These are phyloP conservation scores for Enteromius trimaculatus DNA, from an alignment of 2,797 vertebrate genomes.

Conservation along the genomic window DNA sequence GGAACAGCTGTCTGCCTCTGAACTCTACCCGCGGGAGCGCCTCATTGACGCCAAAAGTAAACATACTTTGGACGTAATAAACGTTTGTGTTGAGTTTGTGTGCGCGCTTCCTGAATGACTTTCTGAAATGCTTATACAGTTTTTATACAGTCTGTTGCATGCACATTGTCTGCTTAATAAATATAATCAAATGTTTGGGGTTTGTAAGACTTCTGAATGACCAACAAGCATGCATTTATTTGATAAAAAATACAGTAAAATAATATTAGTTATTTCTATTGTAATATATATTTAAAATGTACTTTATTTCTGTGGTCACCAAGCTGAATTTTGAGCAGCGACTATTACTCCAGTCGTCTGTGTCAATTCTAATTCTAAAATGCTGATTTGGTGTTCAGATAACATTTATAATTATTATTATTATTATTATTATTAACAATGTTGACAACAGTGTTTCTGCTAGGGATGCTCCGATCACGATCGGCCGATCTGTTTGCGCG, in stretches of 20 bases:
- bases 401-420: neutral
- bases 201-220: neutral
- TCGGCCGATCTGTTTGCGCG: too few relatives aligned
- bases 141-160: neutral
- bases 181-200: neutral
- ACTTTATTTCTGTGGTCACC: neutral
- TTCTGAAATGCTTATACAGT: neutral
- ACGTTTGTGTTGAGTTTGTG: neutral
- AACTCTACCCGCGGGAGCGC: conserved; percentile 86
- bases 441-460: neutral
- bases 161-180: neutral
- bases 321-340: neutral
- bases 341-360: neutral
- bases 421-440: neutral
- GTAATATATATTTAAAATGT: neutral
- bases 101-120: neutral
- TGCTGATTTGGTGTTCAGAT: neutral
- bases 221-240: neutral
- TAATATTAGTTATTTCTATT: neutral
- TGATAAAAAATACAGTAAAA: neutral
- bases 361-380: neutral
- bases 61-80: conserved; percentile 6
- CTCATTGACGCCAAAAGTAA: conserved; percentile 93
- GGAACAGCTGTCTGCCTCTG: conserved; percentile 92
- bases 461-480: too few relatives aligned